phyloP scores from a whole-genome alignment of 2,888 invertebrate species.

The Trachelus stipa region DNA sequence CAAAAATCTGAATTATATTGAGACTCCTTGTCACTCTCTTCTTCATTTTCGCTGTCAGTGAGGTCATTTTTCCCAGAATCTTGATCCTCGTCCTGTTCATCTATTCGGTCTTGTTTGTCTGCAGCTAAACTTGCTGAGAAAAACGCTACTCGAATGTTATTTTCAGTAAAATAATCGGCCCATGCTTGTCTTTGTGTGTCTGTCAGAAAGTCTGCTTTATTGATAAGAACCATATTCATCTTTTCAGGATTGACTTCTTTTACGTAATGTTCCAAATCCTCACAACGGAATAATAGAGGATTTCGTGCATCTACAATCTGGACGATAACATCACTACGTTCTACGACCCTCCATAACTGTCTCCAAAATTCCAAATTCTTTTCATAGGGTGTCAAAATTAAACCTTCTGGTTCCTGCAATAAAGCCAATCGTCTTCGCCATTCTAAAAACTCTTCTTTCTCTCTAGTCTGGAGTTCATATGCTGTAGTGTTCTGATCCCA shows the following conservation, averaged over 20 bases:
- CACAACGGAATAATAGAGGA: slow-evolving; percentile 92
- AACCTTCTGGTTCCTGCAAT: slow-evolving; percentile 81
- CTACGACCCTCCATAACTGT: slow-evolving; percentile 98
- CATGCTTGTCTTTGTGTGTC: slow-evolving; percentile 83
- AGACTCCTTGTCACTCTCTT: slow-evolving; percentile 37
- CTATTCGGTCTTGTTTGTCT: slow-evolving; percentile 65
- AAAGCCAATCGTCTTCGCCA: slow-evolving; percentile 89
- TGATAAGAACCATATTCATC: slow-evolving; percentile 86
- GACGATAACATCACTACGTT: slow-evolving; percentile 91
- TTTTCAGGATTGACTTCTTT: slow-evolving; percentile 80
- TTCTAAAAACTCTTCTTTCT: slow-evolving; percentile 86
- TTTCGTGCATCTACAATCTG: slow-evolving; percentile 98
- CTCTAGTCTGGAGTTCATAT: slow-evolving; percentile 82
- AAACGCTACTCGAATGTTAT: slow-evolving; percentile 82
- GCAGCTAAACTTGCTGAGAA: slow-evolving; percentile 85
- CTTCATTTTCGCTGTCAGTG: slow-evolving; percentile 43
- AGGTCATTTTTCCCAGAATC: slow-evolving; percentile 39
- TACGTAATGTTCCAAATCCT: slow-evolving; percentile 90
- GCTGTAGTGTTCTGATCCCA: slow-evolving; percentile 83
- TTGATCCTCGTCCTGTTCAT: slow-evolving; percentile 47
- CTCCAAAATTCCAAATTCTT: slow-evolving; percentile 98
- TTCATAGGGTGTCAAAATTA: slow-evolving; percentile 95
- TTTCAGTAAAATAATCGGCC: slow-evolving; percentile 84
- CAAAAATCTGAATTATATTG: slow-evolving; percentile 34
- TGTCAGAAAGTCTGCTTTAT: slow-evolving; percentile 95